phyloP scores from a whole-genome alignment of 2,797 vertebrate species.

The Tiaroga cobitis region DNA sequence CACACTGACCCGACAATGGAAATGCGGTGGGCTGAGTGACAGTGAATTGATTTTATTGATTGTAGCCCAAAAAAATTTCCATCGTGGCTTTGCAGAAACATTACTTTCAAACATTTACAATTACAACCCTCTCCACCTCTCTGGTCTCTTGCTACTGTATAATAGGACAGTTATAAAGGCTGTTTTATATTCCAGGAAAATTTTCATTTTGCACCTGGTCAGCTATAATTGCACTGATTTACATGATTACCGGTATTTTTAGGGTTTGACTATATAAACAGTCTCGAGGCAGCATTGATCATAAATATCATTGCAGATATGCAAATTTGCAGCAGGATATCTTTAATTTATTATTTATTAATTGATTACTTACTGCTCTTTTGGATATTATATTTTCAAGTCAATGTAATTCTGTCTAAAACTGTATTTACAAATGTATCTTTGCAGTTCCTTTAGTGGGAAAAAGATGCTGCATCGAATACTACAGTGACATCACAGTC shows the following conservation, averaged over 20 bases:
- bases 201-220: conserved; percentile 46
- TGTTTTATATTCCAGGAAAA: conserved; percentile 45
- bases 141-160: no score
- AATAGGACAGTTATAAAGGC: conserved; percentile 12
- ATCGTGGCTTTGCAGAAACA: background rate
- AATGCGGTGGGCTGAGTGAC: background rate
- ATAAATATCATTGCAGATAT: background rate
- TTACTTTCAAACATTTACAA: background rate
- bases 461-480: conserved; percentile 80
- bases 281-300: conserved; percentile 1
- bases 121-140: background rate
- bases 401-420: conserved; percentile 9
- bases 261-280: conserved; percentile 48
- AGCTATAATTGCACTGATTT: conserved; percentile 54
- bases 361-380: background rate
- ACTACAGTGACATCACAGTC: conserved; percentile 83
- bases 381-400: background rate
- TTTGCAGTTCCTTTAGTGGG: conserved; percentile 88
- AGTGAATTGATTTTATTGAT: background rate
- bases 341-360: background rate
- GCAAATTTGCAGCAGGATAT: background rate
- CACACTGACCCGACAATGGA: no score
- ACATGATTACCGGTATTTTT: conserved; percentile 61
- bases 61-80: background rate
- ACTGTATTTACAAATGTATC: conserved; percentile 3